Conservation (phyloP, 2,113 vertebrate species). For the Chlorodrepanis virens region DNA sequence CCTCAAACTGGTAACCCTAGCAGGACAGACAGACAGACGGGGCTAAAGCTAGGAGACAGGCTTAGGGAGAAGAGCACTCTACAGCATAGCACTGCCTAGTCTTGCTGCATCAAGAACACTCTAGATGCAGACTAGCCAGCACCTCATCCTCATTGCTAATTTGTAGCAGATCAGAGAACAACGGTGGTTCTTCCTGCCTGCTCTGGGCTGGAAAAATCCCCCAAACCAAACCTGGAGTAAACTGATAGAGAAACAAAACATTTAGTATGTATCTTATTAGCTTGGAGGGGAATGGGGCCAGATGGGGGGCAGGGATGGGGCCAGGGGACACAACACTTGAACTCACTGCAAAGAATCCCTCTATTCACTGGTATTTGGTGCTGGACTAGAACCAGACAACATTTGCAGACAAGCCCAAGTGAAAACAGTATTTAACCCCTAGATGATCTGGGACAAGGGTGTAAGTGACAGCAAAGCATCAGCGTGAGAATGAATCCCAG, state of each 20-base stretch:
- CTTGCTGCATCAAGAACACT: neutral
- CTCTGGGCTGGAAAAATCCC: neutral
- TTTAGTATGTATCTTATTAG: neutral
- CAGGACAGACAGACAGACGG: neutral
- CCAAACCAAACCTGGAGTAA: neutral
- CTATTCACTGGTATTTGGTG: neutral
- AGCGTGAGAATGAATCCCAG: neutral
- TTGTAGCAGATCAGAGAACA: neutral
- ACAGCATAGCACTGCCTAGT: neutral
- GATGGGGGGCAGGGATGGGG: neutral
- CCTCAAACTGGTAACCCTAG: conserved; percentile 96
- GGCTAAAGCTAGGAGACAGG: neutral
- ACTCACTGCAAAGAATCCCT: neutral
- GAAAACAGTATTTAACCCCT: neutral
- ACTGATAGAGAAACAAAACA: neutral
- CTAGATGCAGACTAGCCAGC: neutral
- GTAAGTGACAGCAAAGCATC: neutral
- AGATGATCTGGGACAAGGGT: neutral
- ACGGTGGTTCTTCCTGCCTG: neutral
- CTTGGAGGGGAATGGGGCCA: accelerated
- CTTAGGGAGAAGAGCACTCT: neutral
- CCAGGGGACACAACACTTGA: neutral
- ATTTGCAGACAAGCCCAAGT: neutral
- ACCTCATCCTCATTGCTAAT: neutral
- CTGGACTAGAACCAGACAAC: neutral